Evolutionary conservation across 2,113 vertebrate genomes (phyloP).

Genomic region (Pelecanus crispus): DNA sequence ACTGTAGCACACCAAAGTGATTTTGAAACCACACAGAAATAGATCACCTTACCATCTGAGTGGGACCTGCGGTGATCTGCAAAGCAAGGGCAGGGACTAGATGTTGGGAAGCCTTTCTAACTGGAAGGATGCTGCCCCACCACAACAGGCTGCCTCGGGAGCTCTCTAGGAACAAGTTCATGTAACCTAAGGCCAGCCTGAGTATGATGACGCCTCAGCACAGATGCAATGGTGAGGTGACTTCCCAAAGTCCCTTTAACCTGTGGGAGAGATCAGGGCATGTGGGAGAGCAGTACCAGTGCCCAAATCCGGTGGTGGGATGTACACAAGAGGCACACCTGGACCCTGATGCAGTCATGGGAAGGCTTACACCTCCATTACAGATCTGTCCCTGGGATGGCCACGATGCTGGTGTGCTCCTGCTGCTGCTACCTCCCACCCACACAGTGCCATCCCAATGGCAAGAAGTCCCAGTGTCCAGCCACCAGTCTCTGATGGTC

Average conservation of each 20-base stretch:
- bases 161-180: neutral
- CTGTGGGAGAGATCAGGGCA: neutral
- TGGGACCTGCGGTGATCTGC: neutral
- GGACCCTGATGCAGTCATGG: accelerated
- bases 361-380: neutral
- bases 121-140: neutral
- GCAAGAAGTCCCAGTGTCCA: neutral
- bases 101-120: neutral
- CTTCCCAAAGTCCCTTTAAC: neutral
- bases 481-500: neutral
- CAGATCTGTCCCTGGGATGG: neutral
- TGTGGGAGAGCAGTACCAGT: neutral
- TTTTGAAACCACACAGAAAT: neutral
- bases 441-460: accelerated
- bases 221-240: accelerated
- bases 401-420: neutral
- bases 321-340: neutral
- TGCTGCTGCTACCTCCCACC: neutral
- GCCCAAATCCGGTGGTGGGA: accelerated
- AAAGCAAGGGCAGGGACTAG: neutral
- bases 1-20: neutral
- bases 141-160: neutral
- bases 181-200: neutral
- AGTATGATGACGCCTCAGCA: neutral
- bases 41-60: neutral